Conservation (phyloP, 2,797 vertebrate species). For the Onychomys torridus region DNA sequence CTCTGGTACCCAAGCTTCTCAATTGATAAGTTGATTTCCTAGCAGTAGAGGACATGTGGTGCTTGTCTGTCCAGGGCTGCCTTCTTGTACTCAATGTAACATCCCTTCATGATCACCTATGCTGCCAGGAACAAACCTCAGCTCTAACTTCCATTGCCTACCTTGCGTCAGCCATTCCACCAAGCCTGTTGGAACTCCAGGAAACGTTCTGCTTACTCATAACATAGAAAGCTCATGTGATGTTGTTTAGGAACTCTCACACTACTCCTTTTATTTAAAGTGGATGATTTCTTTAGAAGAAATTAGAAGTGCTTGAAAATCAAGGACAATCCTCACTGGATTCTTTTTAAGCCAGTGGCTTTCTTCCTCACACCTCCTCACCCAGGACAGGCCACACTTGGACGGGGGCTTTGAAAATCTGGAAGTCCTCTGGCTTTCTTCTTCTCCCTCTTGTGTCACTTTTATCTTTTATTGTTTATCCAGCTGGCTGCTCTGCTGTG, state of each 20-base stretch:
- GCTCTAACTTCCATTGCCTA: background rate
- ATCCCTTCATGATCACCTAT: background rate
- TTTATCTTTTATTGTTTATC: background rate
- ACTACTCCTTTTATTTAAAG: background rate
- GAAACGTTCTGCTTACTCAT: background rate
- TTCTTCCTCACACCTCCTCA: background rate
- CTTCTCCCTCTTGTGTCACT: background rate
- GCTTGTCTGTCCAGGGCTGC: background rate
- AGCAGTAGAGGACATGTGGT: background rate
- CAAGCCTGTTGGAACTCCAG: background rate
- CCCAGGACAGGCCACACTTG: background rate
- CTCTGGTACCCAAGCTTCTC: background rate
- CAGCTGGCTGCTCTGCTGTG: background rate
- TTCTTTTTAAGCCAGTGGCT: background rate
- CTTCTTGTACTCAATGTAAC: background rate
- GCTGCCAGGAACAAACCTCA: background rate
- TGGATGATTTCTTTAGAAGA: background rate
- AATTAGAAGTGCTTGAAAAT: slow-evolving; percentile 25
- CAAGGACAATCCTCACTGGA: background rate
- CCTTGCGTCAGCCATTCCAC: background rate
- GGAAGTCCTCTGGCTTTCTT: background rate
- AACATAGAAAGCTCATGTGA: background rate
- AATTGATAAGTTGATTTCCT: background rate
- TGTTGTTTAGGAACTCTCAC: background rate
- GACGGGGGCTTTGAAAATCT: background rate